Evolutionary conservation across 2,797 vertebrate species (phyloP).

Genomic region (Enteromius anoplus): DNA sequence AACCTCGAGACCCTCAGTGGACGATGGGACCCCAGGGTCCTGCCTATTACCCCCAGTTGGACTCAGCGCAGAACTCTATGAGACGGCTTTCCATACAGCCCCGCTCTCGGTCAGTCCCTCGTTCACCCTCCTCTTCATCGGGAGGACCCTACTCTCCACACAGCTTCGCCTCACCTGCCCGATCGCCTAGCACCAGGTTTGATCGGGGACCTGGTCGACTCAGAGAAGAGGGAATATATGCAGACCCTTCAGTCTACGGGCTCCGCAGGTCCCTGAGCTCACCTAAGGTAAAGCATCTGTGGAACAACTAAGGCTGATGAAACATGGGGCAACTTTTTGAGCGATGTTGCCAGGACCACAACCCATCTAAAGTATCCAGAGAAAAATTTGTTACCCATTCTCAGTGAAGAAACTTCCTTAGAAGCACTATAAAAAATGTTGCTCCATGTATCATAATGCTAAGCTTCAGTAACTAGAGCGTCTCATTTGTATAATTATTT

Average conservation of each 20-base stretch:
- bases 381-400: background rate
- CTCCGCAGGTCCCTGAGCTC: constrained; percentile 91
- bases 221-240: constrained; percentile 84
- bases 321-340: too few relatives aligned
- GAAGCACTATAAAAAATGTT: background rate
- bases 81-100: constrained; percentile 91
- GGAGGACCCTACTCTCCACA: constrained; percentile 85
- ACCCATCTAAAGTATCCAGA: too few relatives aligned
- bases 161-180: constrained; percentile 84
- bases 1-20: constrained; percentile 57
- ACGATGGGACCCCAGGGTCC: constrained; percentile 64
- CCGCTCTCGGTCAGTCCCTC: constrained; percentile 87
- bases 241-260: constrained; percentile 82
- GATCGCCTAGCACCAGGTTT: constrained; percentile 85
- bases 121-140: constrained; percentile 88
- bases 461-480: background rate
- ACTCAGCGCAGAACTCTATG: constrained; percentile 80
- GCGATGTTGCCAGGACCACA: too few relatives aligned
- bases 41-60: constrained; percentile 81
- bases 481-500: background rate
- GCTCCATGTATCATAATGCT: background rate
- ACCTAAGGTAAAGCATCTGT: constrained; percentile 83
- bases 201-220: constrained; percentile 77
- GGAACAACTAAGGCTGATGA: background rate
- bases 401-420: background rate